These are phyloP conservation scores for Solen grandis DNA, from an alignment of 1,140 invertebrate genomes.

Conservation along the genomic window DNA sequence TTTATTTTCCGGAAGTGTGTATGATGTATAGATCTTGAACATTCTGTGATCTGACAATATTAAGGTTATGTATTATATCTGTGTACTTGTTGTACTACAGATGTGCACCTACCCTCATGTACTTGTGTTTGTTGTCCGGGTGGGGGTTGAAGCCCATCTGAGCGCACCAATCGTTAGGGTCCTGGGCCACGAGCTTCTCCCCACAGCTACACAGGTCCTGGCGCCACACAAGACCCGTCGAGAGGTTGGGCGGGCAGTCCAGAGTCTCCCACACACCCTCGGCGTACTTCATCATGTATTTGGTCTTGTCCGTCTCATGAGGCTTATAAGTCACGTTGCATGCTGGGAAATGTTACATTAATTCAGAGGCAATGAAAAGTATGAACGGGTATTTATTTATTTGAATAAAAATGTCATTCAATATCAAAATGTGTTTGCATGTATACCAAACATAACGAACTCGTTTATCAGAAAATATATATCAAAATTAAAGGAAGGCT, in stretches of 20 bases:
- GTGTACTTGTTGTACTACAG: no score
- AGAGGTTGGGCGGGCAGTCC: slow-evolving; percentile 29
- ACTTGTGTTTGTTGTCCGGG: slow-evolving; percentile 19
- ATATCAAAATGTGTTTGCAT: not conserved
- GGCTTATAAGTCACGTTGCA: slow-evolving; percentile 40
- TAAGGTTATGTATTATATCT: no score
- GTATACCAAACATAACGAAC: not conserved
- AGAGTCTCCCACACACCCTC: slow-evolving; percentile 36
- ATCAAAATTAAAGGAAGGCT: no score
- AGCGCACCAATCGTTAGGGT: slow-evolving; percentile 38
- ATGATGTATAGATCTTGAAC: no score
- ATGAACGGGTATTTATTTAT: not conserved
- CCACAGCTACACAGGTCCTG: slow-evolving; percentile 53
- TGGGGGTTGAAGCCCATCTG: slow-evolving; percentile 7
- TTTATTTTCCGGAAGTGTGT: no score
- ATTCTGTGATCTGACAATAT: no score
- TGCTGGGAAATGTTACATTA: not conserved
- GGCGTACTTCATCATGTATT: slow-evolving; percentile 40
- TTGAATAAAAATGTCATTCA: not conserved
- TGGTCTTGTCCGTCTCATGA: slow-evolving; percentile 31
- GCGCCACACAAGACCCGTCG: slow-evolving; percentile 23
- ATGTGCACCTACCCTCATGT: slow-evolving; percentile 41
- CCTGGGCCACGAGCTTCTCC: slow-evolving; percentile 9
- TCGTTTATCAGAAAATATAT: not conserved
- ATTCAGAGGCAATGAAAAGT: no score